These are phyloP conservation scores for Penaeus chinensis DNA, from an alignment of 1,140 invertebrate genomes.

Conservation along the genomic window DNA sequence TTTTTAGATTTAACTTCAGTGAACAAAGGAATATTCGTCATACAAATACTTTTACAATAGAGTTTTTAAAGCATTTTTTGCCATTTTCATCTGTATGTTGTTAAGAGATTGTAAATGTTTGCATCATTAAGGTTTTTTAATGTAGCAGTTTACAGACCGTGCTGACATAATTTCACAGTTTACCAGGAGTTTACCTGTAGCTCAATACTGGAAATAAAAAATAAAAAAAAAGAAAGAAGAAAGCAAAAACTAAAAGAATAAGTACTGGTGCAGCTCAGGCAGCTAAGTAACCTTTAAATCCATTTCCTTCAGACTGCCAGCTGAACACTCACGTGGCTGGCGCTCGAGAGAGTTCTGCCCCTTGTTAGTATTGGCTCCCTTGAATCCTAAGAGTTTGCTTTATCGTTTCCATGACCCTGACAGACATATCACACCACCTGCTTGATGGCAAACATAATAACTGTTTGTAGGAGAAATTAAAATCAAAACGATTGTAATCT, in stretches of 20 bases:
- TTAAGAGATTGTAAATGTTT: constrained; percentile 30
- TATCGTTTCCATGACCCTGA: constrained; percentile 36
- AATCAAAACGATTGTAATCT: constrained; percentile 57
- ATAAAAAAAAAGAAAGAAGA: neutral
- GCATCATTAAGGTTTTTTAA: constrained; percentile 7
- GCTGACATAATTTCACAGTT: constrained; percentile 34
- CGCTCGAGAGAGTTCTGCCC: too few species aligned
- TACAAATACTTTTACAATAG: constrained; percentile 36
- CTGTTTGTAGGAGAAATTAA: constrained; percentile 48
- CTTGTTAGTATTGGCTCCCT: too few species aligned
- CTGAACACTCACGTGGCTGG: neutral
- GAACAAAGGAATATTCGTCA: constrained; percentile 25
- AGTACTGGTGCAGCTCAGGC: constrained; percentile 40
- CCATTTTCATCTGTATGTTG: constrained; percentile 43
- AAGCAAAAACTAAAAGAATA: neutral
- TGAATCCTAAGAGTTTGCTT: too few species aligned
- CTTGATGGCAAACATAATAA: constrained; percentile 43
- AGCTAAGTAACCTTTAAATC: constrained; percentile 30
- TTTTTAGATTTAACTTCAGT: neutral
- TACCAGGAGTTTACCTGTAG: constrained; percentile 8
- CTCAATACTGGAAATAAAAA: constrained; percentile 25
- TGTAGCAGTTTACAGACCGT: constrained; percentile 44
- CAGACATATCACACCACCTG: constrained; percentile 53
- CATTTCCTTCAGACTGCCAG: constrained; percentile 28
- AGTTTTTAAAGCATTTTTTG: constrained; percentile 36